Evolutionary conservation across 2,888 invertebrate genomes (phyloP).

Genomic region (Phortica okadai): DNA sequence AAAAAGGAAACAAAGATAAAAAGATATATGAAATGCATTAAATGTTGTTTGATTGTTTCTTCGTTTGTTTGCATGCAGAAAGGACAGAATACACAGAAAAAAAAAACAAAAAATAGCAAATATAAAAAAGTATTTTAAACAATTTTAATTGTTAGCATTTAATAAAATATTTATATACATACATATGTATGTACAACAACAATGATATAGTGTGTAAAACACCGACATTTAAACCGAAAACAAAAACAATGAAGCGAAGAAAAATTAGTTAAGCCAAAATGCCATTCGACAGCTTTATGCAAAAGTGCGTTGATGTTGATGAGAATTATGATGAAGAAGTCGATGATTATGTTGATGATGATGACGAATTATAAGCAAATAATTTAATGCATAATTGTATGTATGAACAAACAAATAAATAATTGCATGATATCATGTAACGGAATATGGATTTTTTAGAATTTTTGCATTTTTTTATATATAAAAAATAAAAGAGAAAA

Average conservation of each 20-base stretch:
- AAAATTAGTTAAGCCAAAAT: slow-evolving; percentile 18
- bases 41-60: slow-evolving; percentile 25
- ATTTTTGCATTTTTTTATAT: slow-evolving; percentile 30
- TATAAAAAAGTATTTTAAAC: slow-evolving; percentile 18
- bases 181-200: not conserved
- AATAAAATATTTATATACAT: not conserved
- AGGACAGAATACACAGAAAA: slow-evolving; percentile 13
- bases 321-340: not conserved
- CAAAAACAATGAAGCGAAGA: not conserved
- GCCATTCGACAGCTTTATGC: slow-evolving; percentile 28
- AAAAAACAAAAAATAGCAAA: slow-evolving; percentile 32
- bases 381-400: slow-evolving; percentile 13
- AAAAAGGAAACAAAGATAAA: not conserved
- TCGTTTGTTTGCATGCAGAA: not conserved
- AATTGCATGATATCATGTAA: slow-evolving; percentile 8
- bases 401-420: not conserved
- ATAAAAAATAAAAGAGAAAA: not conserved
- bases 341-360: slow-evolving; percentile 8
- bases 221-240: not conserved
- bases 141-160: slow-evolving; percentile 31
- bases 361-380: not conserved
- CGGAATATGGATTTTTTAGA: slow-evolving; percentile 28
- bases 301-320: slow-evolving; percentile 9
- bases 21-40: slow-evolving; percentile 10
- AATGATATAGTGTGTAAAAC: not conserved